phyloP scores from a whole-genome alignment of 2,888 invertebrate species.

The Drosophila tanythrix region DNA sequence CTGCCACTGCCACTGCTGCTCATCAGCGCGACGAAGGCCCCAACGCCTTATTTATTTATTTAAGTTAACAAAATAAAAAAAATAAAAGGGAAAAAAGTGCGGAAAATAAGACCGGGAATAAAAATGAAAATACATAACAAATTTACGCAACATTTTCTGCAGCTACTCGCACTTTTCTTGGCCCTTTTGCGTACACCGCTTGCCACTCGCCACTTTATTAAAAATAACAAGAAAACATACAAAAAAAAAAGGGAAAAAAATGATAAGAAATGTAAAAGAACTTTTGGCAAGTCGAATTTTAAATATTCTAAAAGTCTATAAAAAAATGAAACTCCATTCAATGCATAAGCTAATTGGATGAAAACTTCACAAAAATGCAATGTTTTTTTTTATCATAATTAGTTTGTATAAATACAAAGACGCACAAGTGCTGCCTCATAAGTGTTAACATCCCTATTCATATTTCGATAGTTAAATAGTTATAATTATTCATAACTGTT shows the following conservation, averaged over 20 bases:
- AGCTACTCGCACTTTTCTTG: constrained; percentile 41
- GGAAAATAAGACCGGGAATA: constrained; percentile 20
- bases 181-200: constrained; percentile 24
- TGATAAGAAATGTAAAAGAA: background rate
- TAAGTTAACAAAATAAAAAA: constrained; percentile 59
- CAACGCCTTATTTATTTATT: constrained; percentile 72
- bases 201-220: constrained; percentile 70
- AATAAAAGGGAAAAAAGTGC: constrained; percentile 16
- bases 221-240: constrained; percentile 59
- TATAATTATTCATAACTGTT: background rate
- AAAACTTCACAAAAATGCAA: background rate
- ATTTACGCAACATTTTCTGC: constrained; percentile 73
- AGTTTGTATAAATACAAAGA: background rate
- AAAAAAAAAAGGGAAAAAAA: constrained; percentile 3
- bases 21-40: constrained; percentile 61
- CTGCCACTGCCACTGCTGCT: constrained; percentile 38
- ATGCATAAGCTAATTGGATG: background rate
- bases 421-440: background rate
- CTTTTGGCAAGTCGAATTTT: constrained; percentile 3
- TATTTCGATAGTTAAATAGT: background rate
- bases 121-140: constrained; percentile 68
- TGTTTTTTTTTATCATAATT: background rate
- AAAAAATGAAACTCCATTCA: background rate
- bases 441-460: background rate
- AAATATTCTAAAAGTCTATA: constrained; percentile 5